Evolutionary conservation across 2,888 invertebrate species (phyloP).

Genomic region (Drosophila lutescens): DNA sequence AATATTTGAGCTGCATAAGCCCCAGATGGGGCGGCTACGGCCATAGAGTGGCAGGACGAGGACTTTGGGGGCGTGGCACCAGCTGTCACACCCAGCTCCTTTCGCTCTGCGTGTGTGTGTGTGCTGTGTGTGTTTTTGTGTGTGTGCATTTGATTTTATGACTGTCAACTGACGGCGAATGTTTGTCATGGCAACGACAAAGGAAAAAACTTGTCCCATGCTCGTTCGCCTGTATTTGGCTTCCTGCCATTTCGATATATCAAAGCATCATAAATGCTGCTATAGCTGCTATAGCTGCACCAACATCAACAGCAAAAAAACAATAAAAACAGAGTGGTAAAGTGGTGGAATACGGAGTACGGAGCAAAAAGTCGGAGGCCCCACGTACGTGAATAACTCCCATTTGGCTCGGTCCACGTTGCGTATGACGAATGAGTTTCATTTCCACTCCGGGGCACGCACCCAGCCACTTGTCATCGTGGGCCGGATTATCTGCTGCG

Average conservation of each 20-base stretch:
- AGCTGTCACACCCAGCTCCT: slow-evolving; percentile 34
- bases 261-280: slow-evolving; percentile 76
- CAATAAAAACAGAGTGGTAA: not conserved
- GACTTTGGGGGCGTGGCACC: not conserved
- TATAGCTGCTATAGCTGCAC: slow-evolving; percentile 64
- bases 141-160: slow-evolving; percentile 67
- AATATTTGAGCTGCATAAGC: slow-evolving; percentile 75
- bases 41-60: not conserved
- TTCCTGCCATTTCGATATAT: slow-evolving; percentile 73
- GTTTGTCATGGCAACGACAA: slow-evolving; percentile 66
- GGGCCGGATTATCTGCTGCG: slow-evolving; percentile 66
- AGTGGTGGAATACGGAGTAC: not conserved
- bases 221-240: slow-evolving; percentile 26
- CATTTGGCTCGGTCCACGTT: slow-evolving; percentile 33
- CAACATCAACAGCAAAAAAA: slow-evolving; percentile 28
- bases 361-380: not conserved
- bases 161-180: slow-evolving; percentile 71
- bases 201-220: slow-evolving; percentile 21
- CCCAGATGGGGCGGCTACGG: slow-evolving; percentile 20
- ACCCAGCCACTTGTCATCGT: slow-evolving; percentile 63
- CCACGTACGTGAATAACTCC: slow-evolving; percentile 60
- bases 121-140: not conserved
- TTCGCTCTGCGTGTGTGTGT: slow-evolving; percentile 1
- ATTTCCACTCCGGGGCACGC: slow-evolving; percentile 64
- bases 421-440: slow-evolving; percentile 71